phyloP scores from a whole-genome alignment of 2,888 invertebrate species.

The Cephus spinipes region DNA sequence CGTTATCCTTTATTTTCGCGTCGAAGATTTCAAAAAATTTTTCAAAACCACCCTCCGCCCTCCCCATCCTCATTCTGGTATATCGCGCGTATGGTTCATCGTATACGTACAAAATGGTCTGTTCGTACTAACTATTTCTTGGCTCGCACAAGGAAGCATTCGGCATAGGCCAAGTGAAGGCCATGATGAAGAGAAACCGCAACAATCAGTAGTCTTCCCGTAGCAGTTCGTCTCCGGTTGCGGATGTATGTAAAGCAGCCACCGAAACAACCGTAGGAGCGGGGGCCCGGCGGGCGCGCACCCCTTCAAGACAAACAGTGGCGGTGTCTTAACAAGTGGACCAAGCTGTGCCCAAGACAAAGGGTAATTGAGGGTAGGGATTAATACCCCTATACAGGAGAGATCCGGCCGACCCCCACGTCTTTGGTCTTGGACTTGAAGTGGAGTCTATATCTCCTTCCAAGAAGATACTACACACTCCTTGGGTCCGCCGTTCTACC shows the following conservation, averaged over 20 bases:
- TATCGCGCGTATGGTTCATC: not conserved
- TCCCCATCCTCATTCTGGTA: not conserved
- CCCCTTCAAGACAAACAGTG: constrained; percentile 66
- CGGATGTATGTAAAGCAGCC: constrained; percentile 64
- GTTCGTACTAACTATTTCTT: constrained; percentile 9
- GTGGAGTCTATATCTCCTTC: not conserved
- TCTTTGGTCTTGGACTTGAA: constrained; percentile 48
- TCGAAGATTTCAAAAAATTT: not conserved
- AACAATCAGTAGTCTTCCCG: constrained; percentile 65
- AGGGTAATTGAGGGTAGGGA: constrained; percentile 68
- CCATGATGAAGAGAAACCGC: constrained; percentile 42
- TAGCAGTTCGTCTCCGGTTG: constrained; percentile 66
- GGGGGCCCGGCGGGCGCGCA: constrained; percentile 8
- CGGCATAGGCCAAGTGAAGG: not conserved
- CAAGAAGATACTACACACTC: constrained; percentile 12
- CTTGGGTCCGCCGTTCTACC: constrained; percentile 24
- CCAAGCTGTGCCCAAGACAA: constrained; percentile 67
- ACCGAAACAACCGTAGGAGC: constrained; percentile 55
- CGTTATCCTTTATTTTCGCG: not conserved
- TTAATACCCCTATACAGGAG: constrained; percentile 67
- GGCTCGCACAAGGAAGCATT: constrained; percentile 14
- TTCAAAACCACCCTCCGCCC: not conserved
- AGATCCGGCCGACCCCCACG: constrained; percentile 47
- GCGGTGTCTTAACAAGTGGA: constrained; percentile 68
- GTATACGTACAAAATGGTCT: not conserved